Evolutionary conservation across 2,113 vertebrate genomes (phyloP), one percentile per base, ranked within the genome.

Genomic region (Pao palembangensis): DNA sequence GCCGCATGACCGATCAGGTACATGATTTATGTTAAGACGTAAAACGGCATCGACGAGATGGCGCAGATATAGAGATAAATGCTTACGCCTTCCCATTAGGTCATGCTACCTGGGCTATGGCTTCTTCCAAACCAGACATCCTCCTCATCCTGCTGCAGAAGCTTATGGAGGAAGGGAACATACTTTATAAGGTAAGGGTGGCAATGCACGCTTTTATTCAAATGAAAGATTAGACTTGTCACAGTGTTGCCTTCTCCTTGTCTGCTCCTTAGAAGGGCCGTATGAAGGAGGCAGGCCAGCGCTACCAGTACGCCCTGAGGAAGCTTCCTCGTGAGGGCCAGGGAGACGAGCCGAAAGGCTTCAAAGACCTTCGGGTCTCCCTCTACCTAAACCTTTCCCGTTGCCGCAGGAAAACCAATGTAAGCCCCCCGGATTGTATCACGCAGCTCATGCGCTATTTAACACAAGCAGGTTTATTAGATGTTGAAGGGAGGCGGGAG

Each of bases 91-190:
- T 13, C 25, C 83, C 65, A 85, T 85, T 88, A 99, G 97, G 97
- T 88, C 97, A 98, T 15, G 97, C 96, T 55, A 98, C 97, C 0
- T 99, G 97, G 96, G 95, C 96, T n/a, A 98, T 99, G 96, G 97
- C 96, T 58, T 98, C 97, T 25, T 98, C 96, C 72, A 99, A 99
- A 84, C 96, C 97, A 0, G 97, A 99, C 80, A 96, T 99, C 72
- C 91, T 99, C 75, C 93, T 99, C 76, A 98, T 99, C 78, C 93
- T 99, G 66, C 90, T 99, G 69, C 96, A 99, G 91, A 99, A 98
- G 80, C 87, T 99, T 69, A 96, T 98, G 94, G 97, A 99, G 85
- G 97, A 99, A 88, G 97, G 97, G 56, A 99, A 99, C 83, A 51
- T 91, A 18, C 90, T 99, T 57, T 99, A 99, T 83, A 99, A 98